Evolutionary conservation across 1,140 invertebrate genomes (phyloP).

Genomic region (Antheraea mylitta): DNA sequence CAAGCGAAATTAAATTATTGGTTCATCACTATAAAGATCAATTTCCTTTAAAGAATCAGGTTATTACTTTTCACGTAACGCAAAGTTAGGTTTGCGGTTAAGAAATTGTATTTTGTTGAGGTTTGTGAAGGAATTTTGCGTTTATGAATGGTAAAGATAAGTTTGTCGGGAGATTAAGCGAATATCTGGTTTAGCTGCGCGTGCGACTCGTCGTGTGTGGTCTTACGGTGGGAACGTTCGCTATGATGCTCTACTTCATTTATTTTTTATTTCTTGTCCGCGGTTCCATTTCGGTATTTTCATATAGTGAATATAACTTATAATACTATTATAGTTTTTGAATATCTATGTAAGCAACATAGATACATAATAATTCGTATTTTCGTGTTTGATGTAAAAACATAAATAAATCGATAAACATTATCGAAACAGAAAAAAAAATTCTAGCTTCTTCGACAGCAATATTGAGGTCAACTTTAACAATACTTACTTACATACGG

Average conservation of each 20-base stretch:
- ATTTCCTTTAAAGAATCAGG: conserved; percentile 5
- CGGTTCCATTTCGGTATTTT: neutral
- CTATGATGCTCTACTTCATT: conserved; percentile 44
- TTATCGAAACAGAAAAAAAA: too few species aligned
- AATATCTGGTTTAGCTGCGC: conserved; percentile 43
- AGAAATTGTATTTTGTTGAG: neutral
- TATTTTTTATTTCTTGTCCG: neutral
- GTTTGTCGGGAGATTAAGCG: conserved; percentile 38
- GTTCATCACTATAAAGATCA: conserved; percentile 3
- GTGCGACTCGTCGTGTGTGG: conserved; percentile 57
- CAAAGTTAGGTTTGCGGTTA: conserved; percentile 18
- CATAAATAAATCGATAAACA: too few species aligned
- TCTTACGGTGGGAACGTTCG: conserved; percentile 25
- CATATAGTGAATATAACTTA: too few species aligned
- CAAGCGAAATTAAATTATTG: conserved; percentile 5
- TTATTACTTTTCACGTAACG: neutral
- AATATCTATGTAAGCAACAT: too few species aligned
- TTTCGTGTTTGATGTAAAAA: too few species aligned
- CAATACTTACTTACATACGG: too few species aligned
- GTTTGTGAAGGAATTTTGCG: neutral
- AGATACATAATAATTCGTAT: too few species aligned
- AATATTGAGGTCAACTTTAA: too few species aligned
- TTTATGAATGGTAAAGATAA: conserved; percentile 7
- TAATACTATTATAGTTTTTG: too few species aligned
- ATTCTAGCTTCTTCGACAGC: too few species aligned